Evolutionary conservation across 2,797 vertebrate species (phyloP).

Genomic region (Manis javanica): DNA sequence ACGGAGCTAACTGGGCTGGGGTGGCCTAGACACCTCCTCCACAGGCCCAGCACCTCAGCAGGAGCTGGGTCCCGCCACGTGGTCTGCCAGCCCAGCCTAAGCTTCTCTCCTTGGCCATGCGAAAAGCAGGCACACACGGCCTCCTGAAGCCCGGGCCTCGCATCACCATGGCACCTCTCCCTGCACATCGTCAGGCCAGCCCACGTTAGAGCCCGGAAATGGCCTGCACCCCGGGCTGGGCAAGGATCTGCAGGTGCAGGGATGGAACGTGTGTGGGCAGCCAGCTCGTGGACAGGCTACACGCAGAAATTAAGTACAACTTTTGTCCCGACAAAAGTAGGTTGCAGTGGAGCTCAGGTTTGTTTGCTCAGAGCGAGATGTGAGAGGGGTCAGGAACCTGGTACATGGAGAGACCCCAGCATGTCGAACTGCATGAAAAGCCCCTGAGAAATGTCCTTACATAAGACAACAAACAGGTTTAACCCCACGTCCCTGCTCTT

Average conservation of each 20-base stretch:
- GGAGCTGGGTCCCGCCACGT: rapidly evolving
- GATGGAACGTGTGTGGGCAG: neutral
- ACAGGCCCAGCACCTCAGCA: neutral
- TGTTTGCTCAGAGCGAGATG: neutral
- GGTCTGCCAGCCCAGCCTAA: neutral
- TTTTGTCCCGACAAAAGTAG: neutral
- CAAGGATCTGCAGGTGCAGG: neutral
- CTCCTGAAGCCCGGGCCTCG: neutral
- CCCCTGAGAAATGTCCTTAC: neutral
- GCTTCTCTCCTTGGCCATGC: neutral
- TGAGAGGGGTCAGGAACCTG: neutral
- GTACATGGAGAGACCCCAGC: neutral
- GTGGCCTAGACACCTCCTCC: neutral
- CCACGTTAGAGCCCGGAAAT: neutral
- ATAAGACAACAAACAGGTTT: neutral
- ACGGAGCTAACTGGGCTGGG: no score
- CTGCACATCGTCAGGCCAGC: neutral
- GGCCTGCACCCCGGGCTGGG: neutral
- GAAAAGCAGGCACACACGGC: neutral
- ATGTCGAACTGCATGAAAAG: no score
- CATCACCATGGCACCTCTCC: neutral
- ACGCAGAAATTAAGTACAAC: neutral
- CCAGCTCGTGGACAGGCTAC: neutral
- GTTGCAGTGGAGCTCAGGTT: neutral
- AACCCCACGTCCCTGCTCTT: neutral